These are phyloP conservation scores for Apolygus lucorum DNA, from an alignment of 1,140 invertebrate genomes.

Conservation along the genomic window DNA sequence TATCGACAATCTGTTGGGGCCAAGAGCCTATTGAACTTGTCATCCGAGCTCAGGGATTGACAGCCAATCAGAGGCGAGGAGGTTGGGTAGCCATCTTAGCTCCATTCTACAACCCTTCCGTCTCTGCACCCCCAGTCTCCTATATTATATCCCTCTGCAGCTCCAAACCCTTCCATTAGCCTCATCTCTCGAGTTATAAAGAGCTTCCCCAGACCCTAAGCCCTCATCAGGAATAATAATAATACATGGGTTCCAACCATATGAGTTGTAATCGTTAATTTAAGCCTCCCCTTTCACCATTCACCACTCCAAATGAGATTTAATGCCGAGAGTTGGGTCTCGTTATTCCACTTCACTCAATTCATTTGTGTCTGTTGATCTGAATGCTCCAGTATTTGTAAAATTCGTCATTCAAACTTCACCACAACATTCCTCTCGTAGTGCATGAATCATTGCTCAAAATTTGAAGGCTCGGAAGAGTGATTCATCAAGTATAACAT, in stretches of 20 bases:
- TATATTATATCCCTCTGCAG: background rate
- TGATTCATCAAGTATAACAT: too few relatives aligned
- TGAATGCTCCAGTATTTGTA: too few relatives aligned
- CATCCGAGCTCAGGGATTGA: background rate
- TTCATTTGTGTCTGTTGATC: background rate
- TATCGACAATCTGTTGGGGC: background rate
- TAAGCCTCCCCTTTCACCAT: background rate
- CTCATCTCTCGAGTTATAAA: background rate
- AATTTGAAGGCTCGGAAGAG: too few relatives aligned
- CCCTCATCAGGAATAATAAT: background rate
- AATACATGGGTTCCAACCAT: background rate
- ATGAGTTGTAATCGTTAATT: background rate
- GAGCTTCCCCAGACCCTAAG: background rate
- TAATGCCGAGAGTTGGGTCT: background rate
- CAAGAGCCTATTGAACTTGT: conserved; percentile 7
- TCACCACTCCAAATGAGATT: background rate
- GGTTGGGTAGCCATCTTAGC: conserved; percentile 9
- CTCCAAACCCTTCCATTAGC: background rate
- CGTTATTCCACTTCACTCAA: background rate
- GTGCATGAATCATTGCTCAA: too few relatives aligned
- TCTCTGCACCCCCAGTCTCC: too few relatives aligned
- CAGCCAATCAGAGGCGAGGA: conserved; percentile 9
- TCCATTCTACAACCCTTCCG: background rate
- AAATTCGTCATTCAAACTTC: too few relatives aligned
- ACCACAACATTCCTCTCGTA: too few relatives aligned